Evolutionary conservation across 2,888 invertebrate species (phyloP).

Genomic region (Meiosimyza platycephala): DNA sequence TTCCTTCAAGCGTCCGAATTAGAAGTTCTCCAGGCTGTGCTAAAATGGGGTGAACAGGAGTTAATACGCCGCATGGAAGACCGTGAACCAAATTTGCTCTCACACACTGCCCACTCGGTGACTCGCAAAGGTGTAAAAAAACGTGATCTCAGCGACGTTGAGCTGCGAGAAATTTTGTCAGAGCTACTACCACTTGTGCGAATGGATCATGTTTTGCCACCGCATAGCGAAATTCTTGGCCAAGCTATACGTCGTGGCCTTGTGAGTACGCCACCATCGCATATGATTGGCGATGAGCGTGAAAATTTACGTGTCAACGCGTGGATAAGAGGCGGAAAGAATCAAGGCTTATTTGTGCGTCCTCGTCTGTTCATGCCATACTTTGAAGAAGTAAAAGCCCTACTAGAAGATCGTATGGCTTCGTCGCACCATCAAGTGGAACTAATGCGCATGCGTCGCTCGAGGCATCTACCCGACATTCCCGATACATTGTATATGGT

Average conservation of each 20-base stretch:
- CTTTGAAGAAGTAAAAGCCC: constrained; percentile 90
- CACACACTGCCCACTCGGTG: constrained; percentile 93
- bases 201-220: constrained; percentile 90
- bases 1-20: constrained; percentile 88
- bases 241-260: constrained; percentile 78
- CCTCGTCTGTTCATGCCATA: constrained; percentile 95
- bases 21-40: constrained; percentile 86
- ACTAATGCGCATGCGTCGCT: constrained; percentile 76
- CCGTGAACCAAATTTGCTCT: constrained; percentile 89
- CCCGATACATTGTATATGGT: constrained; percentile 96
- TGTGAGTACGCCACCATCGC: constrained; percentile 84
- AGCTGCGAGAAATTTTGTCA: constrained; percentile 85
- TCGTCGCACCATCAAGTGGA: constrained; percentile 82
- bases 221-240: constrained; percentile 80
- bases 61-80: constrained; percentile 85
- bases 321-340: constrained; percentile 81
- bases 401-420: constrained; percentile 83
- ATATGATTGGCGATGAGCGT: constrained; percentile 82
- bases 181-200: constrained; percentile 87
- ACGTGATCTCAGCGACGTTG: constrained; percentile 85
- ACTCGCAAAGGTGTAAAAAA: constrained; percentile 84
- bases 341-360: constrained; percentile 80
- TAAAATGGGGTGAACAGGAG: constrained; percentile 91
- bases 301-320: constrained; percentile 78
- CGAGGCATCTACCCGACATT: constrained; percentile 82